Base-by-base conservation (phyloP, 1,140 invertebrate genomes). In the Dryas iulia region DNA sequence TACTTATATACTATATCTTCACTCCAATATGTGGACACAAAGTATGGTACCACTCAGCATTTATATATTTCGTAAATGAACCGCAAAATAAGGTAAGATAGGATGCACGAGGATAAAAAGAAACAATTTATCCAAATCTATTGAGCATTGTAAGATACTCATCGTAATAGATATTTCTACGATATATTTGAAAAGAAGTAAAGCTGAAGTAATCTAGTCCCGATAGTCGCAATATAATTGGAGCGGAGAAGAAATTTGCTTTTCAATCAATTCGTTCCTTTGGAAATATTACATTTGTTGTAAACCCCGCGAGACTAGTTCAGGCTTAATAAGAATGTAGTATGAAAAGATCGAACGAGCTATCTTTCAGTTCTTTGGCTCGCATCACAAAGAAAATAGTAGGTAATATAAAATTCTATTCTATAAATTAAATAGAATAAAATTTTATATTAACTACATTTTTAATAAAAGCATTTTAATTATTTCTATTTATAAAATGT, bases 241-340 rank as follows among this genome's bases (percentile, higher is more conserved):
- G 23, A 47, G 59, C 25, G 26, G 59, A 21, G 24, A 24, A 58
- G 12, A 24, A 39, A 60, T 60, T 60, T 21, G 30, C 23, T 60
- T 39, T 60, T 60, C 33, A 60, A 25, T 35, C 18, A 18, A 53
- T 62, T 47, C 35, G 14, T 47, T 61, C 59, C 39, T 62, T 28
- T 62, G 39, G 59, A 62, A 53, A 62, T 62, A 62, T 62, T 62
- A 62, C 39, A 60, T 60, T 21, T 33, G 33, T 62, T 52, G 39
- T 53, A 53, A 62, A 62, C 28, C 59, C 39, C 33, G 23, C 35
- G 59, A 11, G 59, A 26, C 30, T 30, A 47, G 39, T 47, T 47
- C 39, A 47, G 14, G 14, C 18, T 47, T 21, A 47, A 47, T 21
- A 53, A 14, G 31, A 24, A 60, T 18, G 14, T 39, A 60, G 12